Evolutionary conservation across 2,888 invertebrate genomes (phyloP), one percentile per base, ranked within the genome.

Genomic region (Geophilus truncorum): DNA sequence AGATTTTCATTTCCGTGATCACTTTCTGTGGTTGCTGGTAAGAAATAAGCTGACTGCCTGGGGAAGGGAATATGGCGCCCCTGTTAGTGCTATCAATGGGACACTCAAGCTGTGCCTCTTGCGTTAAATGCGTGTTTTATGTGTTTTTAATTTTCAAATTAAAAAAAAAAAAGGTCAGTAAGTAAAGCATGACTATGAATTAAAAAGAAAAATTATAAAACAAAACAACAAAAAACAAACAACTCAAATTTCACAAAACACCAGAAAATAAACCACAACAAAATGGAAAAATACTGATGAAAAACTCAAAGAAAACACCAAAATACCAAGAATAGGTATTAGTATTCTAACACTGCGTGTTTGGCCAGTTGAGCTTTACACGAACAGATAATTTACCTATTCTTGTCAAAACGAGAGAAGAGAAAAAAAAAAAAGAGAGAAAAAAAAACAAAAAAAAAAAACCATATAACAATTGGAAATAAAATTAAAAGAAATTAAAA

Each of bases 1-100:
- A 25, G 28, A 32, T 40, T 15, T 32, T 62, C 80, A 80, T 70
- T 80, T 80, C 80, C 30, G 80, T 75, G 62, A 75, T 80, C 21
- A 80, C 80, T 32, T 75, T 62, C 36, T 80, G 80, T 80, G 80
- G 80, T 70, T 80, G 80, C 75, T 30, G 79, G 28, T 62, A 34
- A 80, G 80, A 75, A 62, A 51, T 36, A 34, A 36, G 57, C 57
- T 57, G 57, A 57, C 57, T 57, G 57, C 57, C 57, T 57, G 57
- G 57, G 57, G 57, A 57, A 57, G 57, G 57, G 57, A 57, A 57
- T 10, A 57, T 57, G 21, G 57, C 57, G 57, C 57, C 57, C 57
- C 57, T 57, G 57, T 57, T 57, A 57, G 57, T 57, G 57, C 57
- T 57, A 57, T 23, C 23, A 57, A 57, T 57, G 57, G 57, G 57